phyloP scores from a whole-genome alignment of 1,140 invertebrate species.

The Bombyx mori region DNA sequence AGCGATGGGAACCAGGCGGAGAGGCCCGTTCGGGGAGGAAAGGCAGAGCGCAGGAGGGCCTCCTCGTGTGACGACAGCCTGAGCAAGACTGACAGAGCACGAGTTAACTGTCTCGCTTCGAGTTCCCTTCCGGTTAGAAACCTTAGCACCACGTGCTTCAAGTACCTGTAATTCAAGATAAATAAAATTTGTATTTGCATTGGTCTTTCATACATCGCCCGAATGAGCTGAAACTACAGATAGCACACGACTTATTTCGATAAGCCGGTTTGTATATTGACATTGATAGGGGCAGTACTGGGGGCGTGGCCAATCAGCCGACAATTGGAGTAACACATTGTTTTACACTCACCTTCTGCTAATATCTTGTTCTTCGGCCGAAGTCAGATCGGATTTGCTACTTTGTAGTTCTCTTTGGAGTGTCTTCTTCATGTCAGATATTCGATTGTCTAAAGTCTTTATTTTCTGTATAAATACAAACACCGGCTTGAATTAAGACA shows the following conservation, averaged over 20 bases:
- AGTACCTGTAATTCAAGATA: conserved; percentile 73
- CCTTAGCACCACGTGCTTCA: conserved; percentile 94
- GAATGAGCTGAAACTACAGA: too few species aligned
- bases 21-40: conserved; percentile 90
- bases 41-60: conserved; percentile 85
- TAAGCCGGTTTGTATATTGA: too few species aligned
- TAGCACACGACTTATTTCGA: too few species aligned
- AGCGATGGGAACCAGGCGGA: conserved; percentile 73
- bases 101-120: conserved; percentile 90
- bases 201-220: too few species aligned
- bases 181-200: too few species aligned
- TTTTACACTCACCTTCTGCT: conserved; percentile 69
- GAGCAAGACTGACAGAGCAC: conserved; percentile 87
- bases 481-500: too few species aligned
- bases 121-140: conserved; percentile 90
- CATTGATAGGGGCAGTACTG: too few species aligned
- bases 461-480: conserved; percentile 77
- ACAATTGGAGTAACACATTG: too few species aligned
- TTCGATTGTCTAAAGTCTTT: conserved; percentile 87
- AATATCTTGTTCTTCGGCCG: conserved; percentile 78
- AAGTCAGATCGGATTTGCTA: conserved; percentile 62
- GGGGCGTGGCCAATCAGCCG: conserved; percentile 21
- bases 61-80: conserved; percentile 90
- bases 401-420: conserved; percentile 86
- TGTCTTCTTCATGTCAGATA: conserved; percentile 92